These are phyloP conservation scores for Tringa solitaria DNA, from an alignment of 2,113 vertebrate genomes.

Conservation along the genomic window DNA sequence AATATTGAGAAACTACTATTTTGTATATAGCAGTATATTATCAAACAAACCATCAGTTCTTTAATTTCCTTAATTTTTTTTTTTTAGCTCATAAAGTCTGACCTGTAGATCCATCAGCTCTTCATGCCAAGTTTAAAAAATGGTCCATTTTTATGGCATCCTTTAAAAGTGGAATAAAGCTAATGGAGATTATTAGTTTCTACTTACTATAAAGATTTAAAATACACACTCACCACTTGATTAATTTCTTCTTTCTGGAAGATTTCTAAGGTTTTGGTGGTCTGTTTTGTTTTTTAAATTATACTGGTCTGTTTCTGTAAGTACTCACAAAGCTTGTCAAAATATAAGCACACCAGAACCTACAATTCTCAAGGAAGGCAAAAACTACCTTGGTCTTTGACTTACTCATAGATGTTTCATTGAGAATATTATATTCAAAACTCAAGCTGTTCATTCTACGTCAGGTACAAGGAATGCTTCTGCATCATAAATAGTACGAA, in stretches of 20 bases:
- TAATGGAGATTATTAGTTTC: background rate
- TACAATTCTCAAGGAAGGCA: background rate
- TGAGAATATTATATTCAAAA: background rate
- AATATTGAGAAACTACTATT: background rate
- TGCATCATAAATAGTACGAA: accelerated
- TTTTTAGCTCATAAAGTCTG: background rate
- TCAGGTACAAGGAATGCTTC: background rate
- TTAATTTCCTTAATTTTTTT: background rate
- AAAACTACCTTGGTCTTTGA: background rate
- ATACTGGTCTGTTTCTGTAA: background rate
- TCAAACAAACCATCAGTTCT: accelerated
- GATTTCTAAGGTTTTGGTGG: background rate
- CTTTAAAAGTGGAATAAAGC: background rate
- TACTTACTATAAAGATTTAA: background rate
- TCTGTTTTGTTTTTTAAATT: background rate
- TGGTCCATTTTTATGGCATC: background rate
- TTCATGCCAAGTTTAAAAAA: background rate
- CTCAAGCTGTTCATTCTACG: background rate
- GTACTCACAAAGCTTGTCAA: background rate
- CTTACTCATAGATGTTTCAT: background rate
- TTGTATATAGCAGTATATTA: background rate
- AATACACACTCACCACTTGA: background rate
- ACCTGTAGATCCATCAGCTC: background rate
- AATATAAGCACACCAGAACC: background rate
- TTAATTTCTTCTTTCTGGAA: background rate